Evolutionary conservation across 2,888 invertebrate genomes (phyloP), one percentile per base, ranked within the genome.

Genomic region (Allacma fusca): DNA sequence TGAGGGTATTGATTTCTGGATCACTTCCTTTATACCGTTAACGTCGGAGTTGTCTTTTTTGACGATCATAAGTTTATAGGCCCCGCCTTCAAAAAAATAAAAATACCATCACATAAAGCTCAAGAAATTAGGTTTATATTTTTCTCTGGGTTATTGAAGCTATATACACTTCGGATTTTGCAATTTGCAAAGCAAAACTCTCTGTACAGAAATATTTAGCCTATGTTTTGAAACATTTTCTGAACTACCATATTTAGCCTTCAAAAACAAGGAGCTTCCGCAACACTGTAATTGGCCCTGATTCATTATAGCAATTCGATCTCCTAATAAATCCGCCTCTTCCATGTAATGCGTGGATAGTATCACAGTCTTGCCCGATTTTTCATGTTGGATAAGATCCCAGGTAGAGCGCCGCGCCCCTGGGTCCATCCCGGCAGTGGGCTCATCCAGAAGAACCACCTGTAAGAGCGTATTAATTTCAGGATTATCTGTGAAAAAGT

Each of bases 261-360:
- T 97, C 76, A 97, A 89, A 85, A 92, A 92, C 88, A 96, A 90
- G 0, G 95, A 90, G 1, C 94, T 92, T 34, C 96, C 97, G 86
- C 91, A 91, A 86, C 94, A 93, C 82, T 91, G 90, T 71, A 96
- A 87, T 34, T 86, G 86, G 23, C 95, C 95, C 76, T 89, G 88
- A 83, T 92, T 91, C 87, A 97, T 91, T 80, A 96, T 95, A 0
- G 94, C 94, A 83, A 97, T 94, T 84, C 94, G 91, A 87, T 97
- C 96, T 7, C 59, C 57, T 7, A 72, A 59, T 9, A 72, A 59
- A 72, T 72, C 96, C 1, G 96, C 96, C 87, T 97, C 97, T 87
- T 97, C 97, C 96, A 97, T 96, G 87, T 94, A 94, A 87, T 97
- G 97, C 0, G 97, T 97, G 19, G 94, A 94, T 70, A 97, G 90